A percentile compares a stretch with the other conserved stretches of the same genome.
Conservation (phyloP, 2,797 vertebrate genomes). For the Hippocampus kuda region DNA sequence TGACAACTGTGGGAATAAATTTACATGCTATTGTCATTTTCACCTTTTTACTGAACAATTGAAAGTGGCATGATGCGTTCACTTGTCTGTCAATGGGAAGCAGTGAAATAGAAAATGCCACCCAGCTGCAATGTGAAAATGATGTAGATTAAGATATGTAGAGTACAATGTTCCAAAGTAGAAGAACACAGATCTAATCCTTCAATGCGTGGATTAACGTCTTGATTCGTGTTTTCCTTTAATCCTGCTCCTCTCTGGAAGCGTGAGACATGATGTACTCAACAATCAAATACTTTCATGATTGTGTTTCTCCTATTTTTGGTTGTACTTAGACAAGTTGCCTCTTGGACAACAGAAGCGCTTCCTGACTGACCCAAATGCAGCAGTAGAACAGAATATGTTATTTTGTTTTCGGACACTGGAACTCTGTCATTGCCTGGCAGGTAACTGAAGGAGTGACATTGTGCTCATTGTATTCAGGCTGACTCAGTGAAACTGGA, state of each 20-base stretch:
- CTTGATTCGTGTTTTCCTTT: constrained; percentile 22
- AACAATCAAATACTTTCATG: not conserved
- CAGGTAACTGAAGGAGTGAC: not conserved
- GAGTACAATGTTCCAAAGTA: constrained; percentile 12
- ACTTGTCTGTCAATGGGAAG: not conserved
- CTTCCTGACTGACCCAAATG: not conserved
- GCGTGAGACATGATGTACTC: not conserved
- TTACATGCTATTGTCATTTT: not conserved
- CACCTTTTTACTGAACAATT: not conserved
- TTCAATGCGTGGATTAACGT: constrained; percentile 32
- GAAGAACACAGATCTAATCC: constrained; percentile 39
- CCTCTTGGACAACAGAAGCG: no score
- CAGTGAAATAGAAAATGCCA: not conserved
- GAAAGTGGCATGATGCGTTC: not conserved
- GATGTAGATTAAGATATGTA: not conserved
- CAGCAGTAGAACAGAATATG: not conserved
- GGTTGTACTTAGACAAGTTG: no score
- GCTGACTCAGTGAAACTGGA: not conserved
- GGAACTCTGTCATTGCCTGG: not conserved
- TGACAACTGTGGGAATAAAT: no score
- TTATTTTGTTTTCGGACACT: not conserved
- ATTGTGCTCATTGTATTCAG: not conserved
- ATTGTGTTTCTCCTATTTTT: not conserved
- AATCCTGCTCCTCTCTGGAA: constrained; percentile 1
- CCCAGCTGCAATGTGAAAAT: constrained; percentile 6